Evolutionary conservation across 1,140 invertebrate genomes (phyloP).

Genomic region (Drosophila pseudoobscura): DNA sequence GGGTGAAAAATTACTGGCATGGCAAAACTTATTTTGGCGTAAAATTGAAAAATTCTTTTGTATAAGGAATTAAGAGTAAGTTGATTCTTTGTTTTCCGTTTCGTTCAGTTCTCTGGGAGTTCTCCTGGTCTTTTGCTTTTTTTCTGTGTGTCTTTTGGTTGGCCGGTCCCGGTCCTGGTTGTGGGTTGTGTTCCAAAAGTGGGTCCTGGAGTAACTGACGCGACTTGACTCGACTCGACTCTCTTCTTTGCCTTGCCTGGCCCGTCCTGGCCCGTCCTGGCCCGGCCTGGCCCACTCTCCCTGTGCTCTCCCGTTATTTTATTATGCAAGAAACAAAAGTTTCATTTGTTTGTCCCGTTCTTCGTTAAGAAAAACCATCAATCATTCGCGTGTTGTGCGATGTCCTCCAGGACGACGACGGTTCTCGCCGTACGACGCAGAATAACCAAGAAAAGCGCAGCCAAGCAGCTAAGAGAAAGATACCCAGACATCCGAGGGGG

Average conservation of each 20-base stretch:
- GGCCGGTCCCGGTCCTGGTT: conserved; percentile 7
- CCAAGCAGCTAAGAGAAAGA: conserved; percentile 6
- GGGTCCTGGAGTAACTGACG: neutral
- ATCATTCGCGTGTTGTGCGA: conserved; percentile 79
- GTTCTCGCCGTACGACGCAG: neutral
- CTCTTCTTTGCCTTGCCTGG: no score
- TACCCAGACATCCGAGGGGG: neutral
- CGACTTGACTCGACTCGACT: no score
- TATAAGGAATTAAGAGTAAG: conserved; percentile 76
- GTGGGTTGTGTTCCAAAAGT: neutral
- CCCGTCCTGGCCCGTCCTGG: no score
- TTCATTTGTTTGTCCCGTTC: conserved; percentile 76
- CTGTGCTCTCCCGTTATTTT: conserved; percentile 58
- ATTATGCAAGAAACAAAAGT: conserved; percentile 82
- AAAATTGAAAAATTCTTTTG: conserved; percentile 83
- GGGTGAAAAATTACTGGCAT: conserved; percentile 79
- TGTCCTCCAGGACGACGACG: conserved; percentile 60
- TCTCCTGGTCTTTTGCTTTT: conserved; percentile 3
- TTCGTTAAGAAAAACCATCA: conserved; percentile 78
- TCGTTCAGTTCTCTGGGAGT: conserved; percentile 1
- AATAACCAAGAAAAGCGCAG: conserved; percentile 22
- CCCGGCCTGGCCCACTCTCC: neutral
- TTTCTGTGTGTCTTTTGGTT: conserved; percentile 21
- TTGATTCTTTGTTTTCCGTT: conserved; percentile 57
- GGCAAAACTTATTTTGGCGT: conserved; percentile 83